Base-by-base conservation (phyloP, 2,113 vertebrate genomes). In the Eudyptes chrysolophus region DNA sequence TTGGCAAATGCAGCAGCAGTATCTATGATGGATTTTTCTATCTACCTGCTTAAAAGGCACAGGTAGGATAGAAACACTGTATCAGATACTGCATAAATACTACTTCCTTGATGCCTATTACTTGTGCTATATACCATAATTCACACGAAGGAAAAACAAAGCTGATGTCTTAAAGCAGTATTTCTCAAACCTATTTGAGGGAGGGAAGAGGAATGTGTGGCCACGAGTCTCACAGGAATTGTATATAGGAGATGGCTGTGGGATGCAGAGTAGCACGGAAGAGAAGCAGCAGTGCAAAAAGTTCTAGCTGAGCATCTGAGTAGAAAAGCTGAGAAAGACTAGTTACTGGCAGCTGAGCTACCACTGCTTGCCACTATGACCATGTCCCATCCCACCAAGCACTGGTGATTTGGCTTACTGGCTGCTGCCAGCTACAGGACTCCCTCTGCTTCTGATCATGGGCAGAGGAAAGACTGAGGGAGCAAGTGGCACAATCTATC, bases 171-270 rank as follows among this genome's bases (percentile, higher is more conserved):
- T 74, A 61, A 60, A 57, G 26, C 26, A 48, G 32, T 29, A 36
- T 38, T 81, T 65, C 64, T 70, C 40, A 81, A 52, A 74, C 9
- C 16, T 26, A 65, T 13, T 1, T 2, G 7, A 89, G 20, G 29
- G 7, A 76, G 2, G 25, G 32, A 54, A 83, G 76, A 91, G 7
- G 14, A 80, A 46, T 7, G 10, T 0, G 10, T 15, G 15, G 17
- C 26, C 54, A 25, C 0, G 1, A 77, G 40, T 3, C 40, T 26
- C 10, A 19, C 17, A 70, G 12, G 22, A 77, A 38, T 0, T 11
- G 4, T 22, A 44, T 6, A 6, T 0, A 19, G 21, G n/a, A 58
- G 7, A 40, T 4, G 8, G 29, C n/a, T 60, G 25, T 17, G n/a
- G 32, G 38, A 69, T 44, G 25, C 52, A 60, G 27, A 61, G 32